Evolutionary conservation across 1,140 invertebrate species (phyloP), one percentile per base, ranked within the genome.

Genomic region (Zaprionus ornatus): DNA sequence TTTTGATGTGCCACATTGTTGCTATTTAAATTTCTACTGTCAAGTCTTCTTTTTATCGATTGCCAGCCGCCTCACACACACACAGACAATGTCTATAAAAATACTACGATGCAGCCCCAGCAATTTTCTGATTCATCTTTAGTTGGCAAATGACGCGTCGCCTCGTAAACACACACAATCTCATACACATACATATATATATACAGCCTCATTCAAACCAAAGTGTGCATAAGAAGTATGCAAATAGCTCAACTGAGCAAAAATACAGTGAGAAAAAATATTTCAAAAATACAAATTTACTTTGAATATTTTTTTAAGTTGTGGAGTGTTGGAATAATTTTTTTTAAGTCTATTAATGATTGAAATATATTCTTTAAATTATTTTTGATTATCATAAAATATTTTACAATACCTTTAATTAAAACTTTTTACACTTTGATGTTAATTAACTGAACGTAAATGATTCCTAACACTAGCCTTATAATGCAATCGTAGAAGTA

Each of bases 1-100:
- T 88, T 87, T 80, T 77, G 50, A 32, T 65, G 32, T 37, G 42
- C 60, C 55, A 48, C 69, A 65, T 32, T 67, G 69, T 66, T 55
- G 54, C 77, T 84, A 83, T 80, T 84, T 74, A 65, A 78, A 73
- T 63, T 79, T 63, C 35, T 64, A 40, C 52, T 57, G 40, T 40
- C 48, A 45, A 45, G 65, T 45, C 29, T 23, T 27, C 50, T 35
- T 56, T 73, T 74, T 77, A 81, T 77, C 59, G 81, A 84, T 84
- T 77, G 54, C 23, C 70, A 67, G 48, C 25, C 29, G 61, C 19
- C 9, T 42, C 17, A 60, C n/a, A 55, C 63, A 52, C 50, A 50
- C 67, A 32, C 7, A 32, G 12, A 25, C 17, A 21, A 5, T 19
- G 63, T 17, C 9, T 40, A 69, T 69, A 69, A 69, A 74, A 69